A percentile compares a stretch with the other conserved stretches of the same genome.
These are phyloP conservation scores for Boleophthalmus pectinirostris DNA, from an alignment of 2,113 vertebrate genomes.

Conservation along the genomic window DNA sequence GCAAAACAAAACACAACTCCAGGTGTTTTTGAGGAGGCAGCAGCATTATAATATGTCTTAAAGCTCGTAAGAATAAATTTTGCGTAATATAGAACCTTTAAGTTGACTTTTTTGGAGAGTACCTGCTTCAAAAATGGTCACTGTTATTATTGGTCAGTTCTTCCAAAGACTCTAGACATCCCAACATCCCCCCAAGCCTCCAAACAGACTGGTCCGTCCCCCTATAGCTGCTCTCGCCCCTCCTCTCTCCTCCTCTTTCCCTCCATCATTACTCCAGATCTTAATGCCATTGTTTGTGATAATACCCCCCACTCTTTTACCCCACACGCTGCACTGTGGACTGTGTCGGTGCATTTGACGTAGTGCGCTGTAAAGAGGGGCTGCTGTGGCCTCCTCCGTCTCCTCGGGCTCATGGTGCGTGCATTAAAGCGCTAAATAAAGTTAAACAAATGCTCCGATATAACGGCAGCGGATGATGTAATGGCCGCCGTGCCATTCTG, in stretches of 20 bases:
- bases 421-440: slow-evolving; percentile 19
- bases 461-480: slow-evolving; percentile 29
- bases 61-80: no score
- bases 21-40: no score
- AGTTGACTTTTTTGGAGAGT: no score
- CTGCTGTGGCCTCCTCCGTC: slow-evolving; percentile 34
- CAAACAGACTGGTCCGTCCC: slow-evolving; percentile 25
- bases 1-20: no score
- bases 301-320: slow-evolving; percentile 18
- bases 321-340: slow-evolving; percentile 31
- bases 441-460: slow-evolving; percentile 18
- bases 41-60: no score
- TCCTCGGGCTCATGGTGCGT: slow-evolving; percentile 24
- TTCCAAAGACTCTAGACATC: neutral
- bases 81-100: no score
- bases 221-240: slow-evolving; percentile 27
- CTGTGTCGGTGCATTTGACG: slow-evolving; percentile 58
- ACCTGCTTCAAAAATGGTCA: no score
- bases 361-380: slow-evolving; percentile 42
- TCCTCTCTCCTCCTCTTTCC: slow-evolving; percentile 25
- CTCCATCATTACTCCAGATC: slow-evolving; percentile 53
- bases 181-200: slow-evolving; percentile 20
- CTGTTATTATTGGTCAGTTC: no score
- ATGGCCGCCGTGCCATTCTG: neutral
- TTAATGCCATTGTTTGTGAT: slow-evolving; percentile 74